Conservation (phyloP, 2,797 vertebrate species). For the Melanotaenia nigrans region DNA sequence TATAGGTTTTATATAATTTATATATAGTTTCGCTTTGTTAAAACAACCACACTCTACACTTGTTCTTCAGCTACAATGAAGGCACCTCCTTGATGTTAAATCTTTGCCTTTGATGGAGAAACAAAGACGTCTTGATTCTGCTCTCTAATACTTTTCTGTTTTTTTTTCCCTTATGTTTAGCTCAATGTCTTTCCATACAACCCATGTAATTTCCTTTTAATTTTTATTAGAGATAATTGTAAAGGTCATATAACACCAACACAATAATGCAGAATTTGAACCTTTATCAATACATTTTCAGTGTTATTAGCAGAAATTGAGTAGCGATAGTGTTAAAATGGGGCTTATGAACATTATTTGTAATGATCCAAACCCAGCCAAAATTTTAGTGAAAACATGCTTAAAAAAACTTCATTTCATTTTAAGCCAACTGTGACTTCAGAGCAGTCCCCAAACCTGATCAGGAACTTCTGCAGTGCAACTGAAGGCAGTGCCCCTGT, state of each 20-base stretch:
- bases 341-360: neutral
- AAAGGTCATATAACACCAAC: constrained; percentile 6
- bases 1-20: too few relatives aligned
- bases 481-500: constrained; percentile 8
- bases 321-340: constrained; percentile 1
- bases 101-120: neutral
- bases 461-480: constrained; percentile 15
- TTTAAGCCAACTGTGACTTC: constrained; percentile 25
- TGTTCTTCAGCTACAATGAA: neutral
- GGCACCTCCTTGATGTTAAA: neutral
- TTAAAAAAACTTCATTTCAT: constrained; percentile 30
- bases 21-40: neutral
- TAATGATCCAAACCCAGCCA: constrained; percentile 1
- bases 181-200: neutral
- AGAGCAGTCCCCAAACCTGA: constrained; percentile 24
- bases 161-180: neutral
- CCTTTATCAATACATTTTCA: neutral
- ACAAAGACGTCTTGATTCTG: neutral
- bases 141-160: neutral
- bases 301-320: constrained; percentile 12
- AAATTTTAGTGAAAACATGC: constrained; percentile 22
- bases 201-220: neutral
- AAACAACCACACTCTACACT: neutral
- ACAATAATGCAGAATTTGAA: constrained; percentile 3
- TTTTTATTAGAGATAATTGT: neutral